Evolutionary conservation across 2,797 vertebrate genomes (phyloP).

Genomic region (Eremophila alpestris): DNA sequence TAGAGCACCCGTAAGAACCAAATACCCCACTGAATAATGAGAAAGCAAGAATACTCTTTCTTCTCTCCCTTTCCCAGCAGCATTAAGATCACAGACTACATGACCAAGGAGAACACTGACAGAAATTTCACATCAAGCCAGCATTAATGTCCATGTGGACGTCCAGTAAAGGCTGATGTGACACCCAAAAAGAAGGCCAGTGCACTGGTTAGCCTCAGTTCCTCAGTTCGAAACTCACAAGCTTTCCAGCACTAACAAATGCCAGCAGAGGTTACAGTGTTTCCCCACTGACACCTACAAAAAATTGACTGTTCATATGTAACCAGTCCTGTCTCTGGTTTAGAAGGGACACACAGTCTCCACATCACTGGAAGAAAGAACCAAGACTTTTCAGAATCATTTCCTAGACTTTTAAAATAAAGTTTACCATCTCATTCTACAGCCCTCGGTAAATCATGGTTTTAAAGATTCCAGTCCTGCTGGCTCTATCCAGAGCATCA

Average conservation of each 20-base stretch:
- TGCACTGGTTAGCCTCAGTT: neutral
- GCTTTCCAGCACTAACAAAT: neutral
- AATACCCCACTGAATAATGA: neutral
- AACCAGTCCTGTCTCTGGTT: neutral
- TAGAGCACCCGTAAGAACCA: neutral
- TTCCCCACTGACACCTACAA: rapidly evolving
- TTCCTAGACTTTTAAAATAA: neutral
- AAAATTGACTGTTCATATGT: neutral
- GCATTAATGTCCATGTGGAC: neutral
- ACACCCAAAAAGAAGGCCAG: neutral
- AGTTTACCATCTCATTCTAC: neutral
- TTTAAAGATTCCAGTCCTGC: neutral
- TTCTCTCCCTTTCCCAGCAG: neutral
- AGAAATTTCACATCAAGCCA: neutral
- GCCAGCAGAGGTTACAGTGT: neutral
- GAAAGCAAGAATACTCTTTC: neutral
- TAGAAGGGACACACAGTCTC: neutral
- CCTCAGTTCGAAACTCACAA: neutral
- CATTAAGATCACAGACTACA: neutral
- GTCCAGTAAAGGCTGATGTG: neutral
- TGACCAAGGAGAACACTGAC: neutral
- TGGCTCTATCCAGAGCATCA: neutral
- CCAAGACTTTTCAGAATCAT: neutral
- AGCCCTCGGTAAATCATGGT: neutral
- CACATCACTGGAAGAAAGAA: neutral